These are phyloP conservation scores for Pollenia angustigena DNA, from an alignment of 2,888 invertebrate species.

Conservation along the genomic window DNA sequence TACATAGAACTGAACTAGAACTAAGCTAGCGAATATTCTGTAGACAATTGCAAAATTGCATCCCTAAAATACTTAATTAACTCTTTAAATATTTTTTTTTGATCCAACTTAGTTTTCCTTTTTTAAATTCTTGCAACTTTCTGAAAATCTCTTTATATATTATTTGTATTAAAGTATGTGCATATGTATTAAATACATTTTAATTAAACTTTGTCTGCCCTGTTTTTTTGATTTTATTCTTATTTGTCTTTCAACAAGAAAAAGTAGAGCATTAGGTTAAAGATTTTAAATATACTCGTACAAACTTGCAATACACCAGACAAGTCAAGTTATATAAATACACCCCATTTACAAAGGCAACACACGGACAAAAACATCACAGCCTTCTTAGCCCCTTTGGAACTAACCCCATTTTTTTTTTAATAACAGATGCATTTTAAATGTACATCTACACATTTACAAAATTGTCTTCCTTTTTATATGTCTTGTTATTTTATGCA, in stretches of 20 bases:
- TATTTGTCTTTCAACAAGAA: slow-evolving; percentile 40
- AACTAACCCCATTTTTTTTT: slow-evolving; percentile 3
- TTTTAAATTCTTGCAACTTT: neutral
- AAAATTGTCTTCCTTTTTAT: slow-evolving; percentile 58
- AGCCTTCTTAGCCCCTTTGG: slow-evolving; percentile 1
- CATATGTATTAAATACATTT: slow-evolving; percentile 41
- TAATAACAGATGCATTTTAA: slow-evolving; percentile 31
- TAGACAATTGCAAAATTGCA: neutral
- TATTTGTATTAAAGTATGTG: neutral
- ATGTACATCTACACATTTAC: slow-evolving; percentile 21
- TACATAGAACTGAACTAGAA: no score
- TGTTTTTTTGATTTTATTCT: slow-evolving; percentile 11
- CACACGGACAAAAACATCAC: slow-evolving; percentile 13
- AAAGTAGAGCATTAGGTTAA: slow-evolving; percentile 71
- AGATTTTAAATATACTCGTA: slow-evolving; percentile 53
- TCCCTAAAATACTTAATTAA: neutral
- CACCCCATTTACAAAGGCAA: slow-evolving; percentile 26
- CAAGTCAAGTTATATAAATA: slow-evolving; percentile 48
- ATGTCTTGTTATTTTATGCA: slow-evolving; percentile 71
- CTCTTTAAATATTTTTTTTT: neutral
- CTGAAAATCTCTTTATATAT: slow-evolving; percentile 6
- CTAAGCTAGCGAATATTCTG: no score
- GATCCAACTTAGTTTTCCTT: neutral
- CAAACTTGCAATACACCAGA: slow-evolving; percentile 44
- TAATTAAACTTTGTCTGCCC: slow-evolving; percentile 58